phyloP scores from a whole-genome alignment of 2,797 vertebrate genomes.

The Perodicticus potto region DNA sequence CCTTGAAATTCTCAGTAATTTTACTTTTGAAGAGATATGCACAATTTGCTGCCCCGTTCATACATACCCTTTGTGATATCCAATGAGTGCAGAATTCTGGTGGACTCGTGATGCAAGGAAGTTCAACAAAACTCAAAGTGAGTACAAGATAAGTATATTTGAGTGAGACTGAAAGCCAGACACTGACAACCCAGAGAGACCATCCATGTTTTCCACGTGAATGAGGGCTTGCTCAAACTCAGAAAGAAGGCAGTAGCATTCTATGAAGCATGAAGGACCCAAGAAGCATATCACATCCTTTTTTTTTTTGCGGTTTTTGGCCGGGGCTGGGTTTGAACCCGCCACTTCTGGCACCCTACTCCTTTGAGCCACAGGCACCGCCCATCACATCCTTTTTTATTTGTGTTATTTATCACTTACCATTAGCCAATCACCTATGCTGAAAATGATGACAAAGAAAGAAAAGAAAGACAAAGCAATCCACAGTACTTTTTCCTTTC shows the following conservation, averaged over 20 bases:
- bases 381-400: not conserved
- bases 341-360: no score
- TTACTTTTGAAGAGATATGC: not conserved
- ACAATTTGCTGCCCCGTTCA: not conserved
- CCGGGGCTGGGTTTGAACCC: no score
- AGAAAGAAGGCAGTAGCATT: not conserved
- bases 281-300: not conserved
- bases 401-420: not conserved
- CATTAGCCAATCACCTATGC: not conserved
- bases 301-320: no score
- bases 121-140: not conserved
- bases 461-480: not conserved
- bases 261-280: not conserved
- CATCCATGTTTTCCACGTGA: not conserved
- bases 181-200: not conserved
- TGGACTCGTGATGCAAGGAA: rapidly evolving
- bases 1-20: constrained; percentile 47
- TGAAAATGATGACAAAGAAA: not conserved
- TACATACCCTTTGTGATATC: not conserved
- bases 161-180: not conserved
- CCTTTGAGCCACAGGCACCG: no score
- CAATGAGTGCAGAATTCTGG: not conserved
- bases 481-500: not conserved
- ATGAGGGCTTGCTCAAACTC: not conserved
- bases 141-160: not conserved